These are phyloP conservation scores for Solen grandis DNA, from an alignment of 1,140 invertebrate species.

Conservation along the genomic window DNA sequence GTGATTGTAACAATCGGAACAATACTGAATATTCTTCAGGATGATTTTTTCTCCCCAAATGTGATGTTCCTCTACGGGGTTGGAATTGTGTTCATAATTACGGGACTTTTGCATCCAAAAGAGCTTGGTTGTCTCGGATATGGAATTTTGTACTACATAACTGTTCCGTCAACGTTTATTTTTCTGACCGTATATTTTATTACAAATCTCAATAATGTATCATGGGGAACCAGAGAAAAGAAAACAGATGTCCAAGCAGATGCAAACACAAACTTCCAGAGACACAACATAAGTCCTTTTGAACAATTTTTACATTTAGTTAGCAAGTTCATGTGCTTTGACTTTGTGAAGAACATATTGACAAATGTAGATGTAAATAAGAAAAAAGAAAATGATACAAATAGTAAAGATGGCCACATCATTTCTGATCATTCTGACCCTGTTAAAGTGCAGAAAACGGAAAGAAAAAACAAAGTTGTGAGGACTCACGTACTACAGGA, in stretches of 20 bases:
- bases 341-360: not conserved
- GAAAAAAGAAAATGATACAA: not conserved
- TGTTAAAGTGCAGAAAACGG: not conserved
- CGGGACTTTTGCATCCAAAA: conserved; percentile 98
- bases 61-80: conserved; percentile 98
- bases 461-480: too few species aligned
- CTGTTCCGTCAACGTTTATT: conserved; percentile 98
- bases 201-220: conserved; percentile 97
- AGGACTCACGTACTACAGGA: too few species aligned
- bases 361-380: too few species aligned
- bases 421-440: not conserved
- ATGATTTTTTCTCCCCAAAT: conserved; percentile 83
- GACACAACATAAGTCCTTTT: not conserved
- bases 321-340: too few species aligned
- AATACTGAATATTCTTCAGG: conserved; percentile 68
- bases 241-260: not conserved
- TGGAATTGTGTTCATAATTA: conserved; percentile 93
- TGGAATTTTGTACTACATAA: conserved; percentile 95
- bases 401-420: not conserved
- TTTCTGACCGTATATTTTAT: conserved; percentile 98
- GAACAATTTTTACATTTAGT: too few species aligned
- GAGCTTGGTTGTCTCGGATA: conserved; percentile 98
- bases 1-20: conserved; percentile 76
- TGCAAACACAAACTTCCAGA: not conserved
- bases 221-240: conserved; percentile 98